Evolutionary conservation across 2,113 vertebrate species (phyloP), one percentile per base, ranked within the genome.

Genomic region (Emydocephalus ijimae): DNA sequence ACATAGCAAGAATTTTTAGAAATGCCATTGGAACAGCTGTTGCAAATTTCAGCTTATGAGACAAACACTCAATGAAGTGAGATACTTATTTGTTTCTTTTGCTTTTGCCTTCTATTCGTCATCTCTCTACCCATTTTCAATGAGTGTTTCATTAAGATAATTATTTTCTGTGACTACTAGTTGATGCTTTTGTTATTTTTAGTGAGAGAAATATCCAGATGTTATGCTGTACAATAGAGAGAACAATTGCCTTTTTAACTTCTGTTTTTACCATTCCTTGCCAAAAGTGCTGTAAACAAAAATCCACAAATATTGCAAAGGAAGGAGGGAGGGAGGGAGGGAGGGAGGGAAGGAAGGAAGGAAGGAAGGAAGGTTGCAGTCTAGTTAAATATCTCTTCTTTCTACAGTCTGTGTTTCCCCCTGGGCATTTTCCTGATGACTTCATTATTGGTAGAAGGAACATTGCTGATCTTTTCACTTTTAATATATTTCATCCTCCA

Each of bases 121-220:
- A 21, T 90, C 45, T 87, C 23, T 1, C 5, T 3, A 26, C 0
- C 21, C 29, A n/a, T 23, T 24, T 61, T 39, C 39, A 92, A 88
- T 92, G 94, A 93, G 86, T 7, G 3, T 90, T 89, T 61, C 4
- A 50, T 88, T 93, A 85, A 69, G 74, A 87, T 50, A 93, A 29
- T 90, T 94, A 90, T 93, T 90, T 95, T 26, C 61, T 85, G 34
- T 61, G 50, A 29, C 20, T 92, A 11, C 5, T 54, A 48, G 3
- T 87, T 94, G 59, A 59, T 74, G 81, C 91, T 93, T 93, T 87
- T 45, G 54, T 87, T 34, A 81, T 34, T 81, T 81, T 39, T 81
- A 81, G 69, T 20, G 34, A 21, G 2, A 15, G 14, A 85, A 57
- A 90, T 86, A 48, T 89, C 26, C 91, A 52, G 56, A 34, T 9